These are phyloP conservation scores for Amphibalanus amphitrite DNA, from an alignment of 1,140 invertebrate species.

Conservation along the genomic window DNA sequence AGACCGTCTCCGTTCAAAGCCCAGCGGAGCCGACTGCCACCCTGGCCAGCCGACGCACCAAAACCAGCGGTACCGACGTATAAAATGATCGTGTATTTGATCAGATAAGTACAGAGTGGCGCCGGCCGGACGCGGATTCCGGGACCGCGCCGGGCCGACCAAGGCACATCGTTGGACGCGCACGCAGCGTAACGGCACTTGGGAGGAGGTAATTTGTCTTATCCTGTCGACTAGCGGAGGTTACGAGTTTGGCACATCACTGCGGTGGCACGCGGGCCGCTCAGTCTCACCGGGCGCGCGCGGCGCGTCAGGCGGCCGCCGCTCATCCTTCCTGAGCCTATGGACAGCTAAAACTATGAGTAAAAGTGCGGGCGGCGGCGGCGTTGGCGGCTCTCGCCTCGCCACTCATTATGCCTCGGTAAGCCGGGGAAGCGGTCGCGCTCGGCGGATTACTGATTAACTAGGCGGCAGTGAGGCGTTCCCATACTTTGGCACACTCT, in stretches of 20 bases:
- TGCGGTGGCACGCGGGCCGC: background rate
- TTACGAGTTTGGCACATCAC: background rate
- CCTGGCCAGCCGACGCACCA: too few relatives aligned
- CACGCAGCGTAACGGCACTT: background rate
- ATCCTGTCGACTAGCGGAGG: background rate
- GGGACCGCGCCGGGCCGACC: too few relatives aligned
- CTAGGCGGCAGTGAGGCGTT: background rate
- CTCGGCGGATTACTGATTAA: background rate
- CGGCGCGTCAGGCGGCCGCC: too few relatives aligned
- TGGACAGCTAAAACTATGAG: background rate
- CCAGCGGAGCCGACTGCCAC: too few relatives aligned
- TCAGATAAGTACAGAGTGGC: background rate
- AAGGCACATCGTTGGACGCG: background rate
- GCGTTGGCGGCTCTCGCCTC: too few relatives aligned
- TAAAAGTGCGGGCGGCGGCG: background rate
- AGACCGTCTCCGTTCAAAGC: too few relatives aligned
- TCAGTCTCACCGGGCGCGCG: background rate
- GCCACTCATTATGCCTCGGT: background rate
- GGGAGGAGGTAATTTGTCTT: constrained; percentile 1
- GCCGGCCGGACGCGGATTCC: background rate
- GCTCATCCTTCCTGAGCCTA: background rate
- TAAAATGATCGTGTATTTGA: background rate
- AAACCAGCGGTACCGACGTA: background rate
- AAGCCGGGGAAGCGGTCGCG: background rate
- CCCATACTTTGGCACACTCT: background rate